Evolutionary conservation across 35 echinoderm and acorn worm species (phyloP).

Genomic region (Diadema setosum): DNA sequence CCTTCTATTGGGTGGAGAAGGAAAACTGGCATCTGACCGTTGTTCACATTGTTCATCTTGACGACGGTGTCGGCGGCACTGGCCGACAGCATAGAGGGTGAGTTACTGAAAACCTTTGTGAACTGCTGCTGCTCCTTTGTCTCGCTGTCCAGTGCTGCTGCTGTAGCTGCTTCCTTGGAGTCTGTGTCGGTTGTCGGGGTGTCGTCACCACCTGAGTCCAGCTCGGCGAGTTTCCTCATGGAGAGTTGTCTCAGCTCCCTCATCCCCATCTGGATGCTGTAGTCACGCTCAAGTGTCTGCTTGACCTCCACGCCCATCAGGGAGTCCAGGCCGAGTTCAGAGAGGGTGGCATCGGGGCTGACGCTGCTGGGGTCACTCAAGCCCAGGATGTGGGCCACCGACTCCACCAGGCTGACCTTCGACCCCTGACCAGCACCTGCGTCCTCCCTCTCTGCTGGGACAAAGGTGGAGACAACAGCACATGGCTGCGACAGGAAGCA

Average conservation of each 20-base stretch:
- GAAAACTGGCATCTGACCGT: slow-evolving; percentile 9
- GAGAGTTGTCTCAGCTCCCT: slow-evolving; percentile 64
- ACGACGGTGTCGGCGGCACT: not conserved
- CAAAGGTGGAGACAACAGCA: slow-evolving; percentile 74
- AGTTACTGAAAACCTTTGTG: slow-evolving; percentile 56
- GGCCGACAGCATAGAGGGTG: slow-evolving; percentile 3
- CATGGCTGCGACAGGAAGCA: slow-evolving; percentile 63
- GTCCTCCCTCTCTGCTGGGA: slow-evolving; percentile 27
- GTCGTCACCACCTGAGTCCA: not conserved
- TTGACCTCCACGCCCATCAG: slow-evolving; percentile 89
- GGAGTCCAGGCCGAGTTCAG: slow-evolving; percentile 82
- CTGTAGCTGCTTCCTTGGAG: not conserved
- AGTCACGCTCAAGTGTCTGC: slow-evolving; percentile 84
- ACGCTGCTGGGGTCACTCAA: slow-evolving; percentile 53
- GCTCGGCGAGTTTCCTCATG: slow-evolving; percentile 67
- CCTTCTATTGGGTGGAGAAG: slow-evolving; percentile 84
- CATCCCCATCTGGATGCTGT: slow-evolving; percentile 65
- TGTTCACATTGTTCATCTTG: not conserved
- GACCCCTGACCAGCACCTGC: not conserved
- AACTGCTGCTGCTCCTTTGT: not conserved
- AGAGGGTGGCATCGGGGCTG: slow-evolving; percentile 56
- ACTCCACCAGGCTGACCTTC: slow-evolving; percentile 46
- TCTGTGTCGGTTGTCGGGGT: not conserved
- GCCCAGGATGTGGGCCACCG: slow-evolving; percentile 81
- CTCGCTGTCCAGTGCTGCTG: not conserved